Evolutionary conservation across 2,113 vertebrate species (phyloP).

Genomic region (Chaetorhynchus papuensis): DNA sequence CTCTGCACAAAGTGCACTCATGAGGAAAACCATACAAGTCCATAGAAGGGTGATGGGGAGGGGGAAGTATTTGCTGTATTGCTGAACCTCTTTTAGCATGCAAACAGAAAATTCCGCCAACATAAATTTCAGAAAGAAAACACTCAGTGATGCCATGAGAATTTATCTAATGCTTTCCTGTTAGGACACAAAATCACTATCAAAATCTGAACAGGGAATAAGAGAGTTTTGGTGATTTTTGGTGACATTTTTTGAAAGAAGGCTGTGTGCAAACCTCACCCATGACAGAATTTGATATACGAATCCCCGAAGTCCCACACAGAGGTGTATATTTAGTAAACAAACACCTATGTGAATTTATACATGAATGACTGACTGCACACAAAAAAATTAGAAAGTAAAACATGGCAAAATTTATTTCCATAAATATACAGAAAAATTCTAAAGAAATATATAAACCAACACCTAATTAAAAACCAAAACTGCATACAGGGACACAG

Average conservation of each 20-base stretch:
- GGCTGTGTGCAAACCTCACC: not conserved
- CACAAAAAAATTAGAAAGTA: not conserved
- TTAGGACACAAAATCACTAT: not conserved
- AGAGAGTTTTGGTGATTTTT: not conserved
- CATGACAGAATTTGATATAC: not conserved
- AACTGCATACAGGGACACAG: not conserved
- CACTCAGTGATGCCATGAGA: not conserved
- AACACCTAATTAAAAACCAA: not conserved
- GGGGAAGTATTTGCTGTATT: not conserved
- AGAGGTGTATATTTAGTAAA: not conserved
- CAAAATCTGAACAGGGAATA: not conserved
- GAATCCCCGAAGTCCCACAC: not conserved
- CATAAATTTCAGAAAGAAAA: not conserved
- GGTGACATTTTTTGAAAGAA: not conserved
- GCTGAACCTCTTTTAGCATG: not conserved
- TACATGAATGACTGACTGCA: not conserved
- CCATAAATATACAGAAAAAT: not conserved
- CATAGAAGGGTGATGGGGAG: fast-evolving
- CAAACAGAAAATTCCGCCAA: not conserved
- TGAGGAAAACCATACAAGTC: not conserved
- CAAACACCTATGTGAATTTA: not conserved
- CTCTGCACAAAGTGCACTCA: not conserved
- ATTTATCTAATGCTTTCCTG: not conserved
- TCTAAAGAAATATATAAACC: not conserved
- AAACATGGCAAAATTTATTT: not conserved